Evolutionary conservation across 2,113 vertebrate species (phyloP), one percentile per base, ranked within the genome.

Genomic region (Monarcha castaneiventris): DNA sequence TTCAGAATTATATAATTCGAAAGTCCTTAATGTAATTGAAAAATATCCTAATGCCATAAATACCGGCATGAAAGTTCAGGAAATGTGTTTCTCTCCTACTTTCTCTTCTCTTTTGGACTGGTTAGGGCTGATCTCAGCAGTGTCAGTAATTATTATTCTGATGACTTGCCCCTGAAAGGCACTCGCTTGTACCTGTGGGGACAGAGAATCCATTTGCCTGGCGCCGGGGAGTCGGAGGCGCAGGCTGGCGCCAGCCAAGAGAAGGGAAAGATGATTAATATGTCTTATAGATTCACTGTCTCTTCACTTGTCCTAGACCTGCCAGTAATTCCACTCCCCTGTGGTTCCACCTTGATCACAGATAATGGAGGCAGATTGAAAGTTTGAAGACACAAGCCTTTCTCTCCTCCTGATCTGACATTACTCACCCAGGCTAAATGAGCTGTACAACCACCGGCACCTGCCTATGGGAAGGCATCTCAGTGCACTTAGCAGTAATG

Each of bases 191-290:
- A 97, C 97, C 97, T 97, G 96, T 97, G 96, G 97, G 97, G 97
- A 98, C 97, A 97, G 94, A 97, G 97, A 98, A 97, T 98, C 97
- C 97, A 98, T 98, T 98, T 98, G 96, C 97, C 96, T 97, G 97
- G 97, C 96, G 97, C 97, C 97, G 58, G 97, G 97, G 97, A 98
- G 97, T 97, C 97, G 96, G 89, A 97, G 93, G 96, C 97, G 61
- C 95, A 96, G 97, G 96, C 98, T 98, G 98, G 98, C 98, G 98
- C 98, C 98, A 98, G 96, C 79, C 88, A 97, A 94, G 97, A 97
- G 97, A 98, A 97, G 97, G 97, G 84, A 97, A 97, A 97, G 96
- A 98, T 98, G 98, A 98, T 98, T 98, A 98, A 98, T 98, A 98
- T 98, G 97, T 98, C 97, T 98, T 97, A 97, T 97, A 97, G 97